These are phyloP conservation scores for Littorina saxatilis DNA, from an alignment of 1,140 invertebrate genomes.

Conservation along the genomic window DNA sequence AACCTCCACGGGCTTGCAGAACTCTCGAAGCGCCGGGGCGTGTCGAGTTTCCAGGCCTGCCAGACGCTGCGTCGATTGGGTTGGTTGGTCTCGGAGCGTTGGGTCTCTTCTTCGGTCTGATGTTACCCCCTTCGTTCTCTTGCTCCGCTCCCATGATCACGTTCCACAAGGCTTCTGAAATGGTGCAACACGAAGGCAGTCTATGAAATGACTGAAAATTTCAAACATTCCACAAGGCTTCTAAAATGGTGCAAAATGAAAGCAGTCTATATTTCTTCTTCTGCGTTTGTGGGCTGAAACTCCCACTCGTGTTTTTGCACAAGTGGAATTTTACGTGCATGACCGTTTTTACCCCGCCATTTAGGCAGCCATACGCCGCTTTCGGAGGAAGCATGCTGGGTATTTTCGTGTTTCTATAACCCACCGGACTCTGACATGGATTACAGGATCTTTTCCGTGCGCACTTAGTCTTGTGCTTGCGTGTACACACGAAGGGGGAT, in stretches of 20 bases:
- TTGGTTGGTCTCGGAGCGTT: slow-evolving; percentile 26
- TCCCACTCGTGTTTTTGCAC: not conserved
- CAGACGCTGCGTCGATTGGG: not conserved
- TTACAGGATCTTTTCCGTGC: too few relatives aligned
- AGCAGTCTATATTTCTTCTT: not conserved
- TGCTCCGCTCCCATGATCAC: slow-evolving; percentile 19
- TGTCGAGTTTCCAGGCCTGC: not conserved
- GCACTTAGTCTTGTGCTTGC: too few relatives aligned
- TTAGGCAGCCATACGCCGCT: too few relatives aligned
- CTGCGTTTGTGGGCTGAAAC: not conserved
- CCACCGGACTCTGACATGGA: too few relatives aligned
- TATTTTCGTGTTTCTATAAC: too few relatives aligned
- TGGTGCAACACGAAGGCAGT: not conserved
- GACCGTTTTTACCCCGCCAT: not conserved
- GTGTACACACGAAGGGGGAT: too few relatives aligned
- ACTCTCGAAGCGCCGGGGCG: not conserved
- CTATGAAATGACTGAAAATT: not conserved
- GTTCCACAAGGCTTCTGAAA: not conserved
- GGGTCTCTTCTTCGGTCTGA: slow-evolving; percentile 25
- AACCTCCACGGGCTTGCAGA: not conserved
- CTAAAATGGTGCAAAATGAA: not conserved
- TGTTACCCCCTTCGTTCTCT: slow-evolving; percentile 32
- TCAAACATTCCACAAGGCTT: not conserved
- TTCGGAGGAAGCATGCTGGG: too few relatives aligned
- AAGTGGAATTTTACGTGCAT: not conserved